Evolutionary conservation across 2,888 invertebrate species (phyloP).

Genomic region (Caenorhabditis zanzibari): DNA sequence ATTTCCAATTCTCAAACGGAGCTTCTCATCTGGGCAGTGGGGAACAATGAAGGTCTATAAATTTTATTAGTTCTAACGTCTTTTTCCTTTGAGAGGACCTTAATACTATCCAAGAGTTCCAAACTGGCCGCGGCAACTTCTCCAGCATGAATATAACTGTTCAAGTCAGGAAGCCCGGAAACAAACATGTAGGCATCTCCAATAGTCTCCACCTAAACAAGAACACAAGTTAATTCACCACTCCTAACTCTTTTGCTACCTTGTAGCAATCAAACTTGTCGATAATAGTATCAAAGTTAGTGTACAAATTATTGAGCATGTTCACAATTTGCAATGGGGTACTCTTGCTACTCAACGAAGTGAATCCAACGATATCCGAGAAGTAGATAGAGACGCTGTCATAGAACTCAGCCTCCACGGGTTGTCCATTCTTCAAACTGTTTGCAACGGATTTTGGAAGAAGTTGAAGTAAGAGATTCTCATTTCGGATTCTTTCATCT

Average conservation of each 20-base stretch:
- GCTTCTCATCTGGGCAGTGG: constrained; percentile 69
- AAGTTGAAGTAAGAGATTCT: constrained; percentile 86
- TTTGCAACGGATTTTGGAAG: constrained; percentile 86
- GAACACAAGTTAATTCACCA: too few relatives aligned
- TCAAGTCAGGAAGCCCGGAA: constrained; percentile 71
- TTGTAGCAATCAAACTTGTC: constrained; percentile 83
- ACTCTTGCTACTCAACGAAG: constrained; percentile 73
- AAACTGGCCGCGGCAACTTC: constrained; percentile 71
- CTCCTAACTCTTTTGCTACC: constrained; percentile 10
- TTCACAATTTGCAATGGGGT: constrained; percentile 89
- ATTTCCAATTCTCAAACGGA: constrained; percentile 70
- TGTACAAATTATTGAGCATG: constrained; percentile 92
- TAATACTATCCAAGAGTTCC: constrained; percentile 69
- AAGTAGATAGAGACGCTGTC: constrained; percentile 74
- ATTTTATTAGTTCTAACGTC: too few relatives aligned
- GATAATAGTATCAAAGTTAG: constrained; percentile 92
- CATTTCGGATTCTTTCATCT: constrained; percentile 91
- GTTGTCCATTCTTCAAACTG: constrained; percentile 71
- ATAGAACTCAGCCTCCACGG: constrained; percentile 72
- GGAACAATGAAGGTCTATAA: constrained; percentile 66
- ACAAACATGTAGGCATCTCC: constrained; percentile 75
- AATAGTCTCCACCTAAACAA: constrained; percentile 72
- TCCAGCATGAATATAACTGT: constrained; percentile 70
- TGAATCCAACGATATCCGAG: constrained; percentile 77
- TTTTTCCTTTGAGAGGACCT: too few relatives aligned